Percentiles rank a stretch among this genome's conserved stretches.
Conservation (phyloP, 2,888 invertebrate species). For the Lasioglossum morio region DNA sequence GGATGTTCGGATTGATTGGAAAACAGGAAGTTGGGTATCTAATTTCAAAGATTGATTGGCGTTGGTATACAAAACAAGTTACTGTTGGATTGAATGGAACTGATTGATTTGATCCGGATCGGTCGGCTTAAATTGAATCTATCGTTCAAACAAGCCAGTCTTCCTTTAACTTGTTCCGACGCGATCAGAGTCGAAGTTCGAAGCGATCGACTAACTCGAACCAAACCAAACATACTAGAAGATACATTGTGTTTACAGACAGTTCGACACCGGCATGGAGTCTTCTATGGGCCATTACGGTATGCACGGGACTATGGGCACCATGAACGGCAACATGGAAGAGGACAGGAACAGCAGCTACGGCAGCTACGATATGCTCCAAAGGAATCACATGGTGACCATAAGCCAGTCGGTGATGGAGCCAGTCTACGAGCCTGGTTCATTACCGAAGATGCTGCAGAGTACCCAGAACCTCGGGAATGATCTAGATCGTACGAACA, state of each 20-base stretch:
- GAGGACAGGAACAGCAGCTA: constrained; percentile 68
- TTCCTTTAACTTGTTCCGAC: background rate
- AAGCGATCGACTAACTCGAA: background rate
- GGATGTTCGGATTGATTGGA: too few species aligned
- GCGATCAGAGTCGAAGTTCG: background rate
- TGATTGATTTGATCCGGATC: too few species aligned
- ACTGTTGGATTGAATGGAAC: too few species aligned
- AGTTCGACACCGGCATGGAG: constrained; percentile 62
- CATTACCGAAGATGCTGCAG: constrained; percentile 71
- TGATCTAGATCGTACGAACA: constrained; percentile 62
- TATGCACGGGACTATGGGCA: constrained; percentile 69
- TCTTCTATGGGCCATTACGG: constrained; percentile 71
- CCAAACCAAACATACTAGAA: background rate
- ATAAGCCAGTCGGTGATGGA: constrained; percentile 75
- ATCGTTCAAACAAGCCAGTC: too few species aligned
- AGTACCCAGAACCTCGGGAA: constrained; percentile 70
- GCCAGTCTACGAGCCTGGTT: constrained; percentile 77
- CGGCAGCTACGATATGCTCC: constrained; percentile 75
- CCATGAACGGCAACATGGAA: constrained; percentile 64
- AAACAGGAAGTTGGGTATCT: too few species aligned
- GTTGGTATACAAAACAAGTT: too few species aligned
- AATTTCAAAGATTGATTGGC: too few species aligned
- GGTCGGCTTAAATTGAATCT: too few species aligned
- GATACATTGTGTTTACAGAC: constrained; percentile 41
- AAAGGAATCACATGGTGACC: constrained; percentile 62